Percentiles rank a stretch among this genome's conserved stretches.
These are phyloP conservation scores for Gobiocypris rarus DNA, from an alignment of 2,113 vertebrate genomes.

Conservation along the genomic window DNA sequence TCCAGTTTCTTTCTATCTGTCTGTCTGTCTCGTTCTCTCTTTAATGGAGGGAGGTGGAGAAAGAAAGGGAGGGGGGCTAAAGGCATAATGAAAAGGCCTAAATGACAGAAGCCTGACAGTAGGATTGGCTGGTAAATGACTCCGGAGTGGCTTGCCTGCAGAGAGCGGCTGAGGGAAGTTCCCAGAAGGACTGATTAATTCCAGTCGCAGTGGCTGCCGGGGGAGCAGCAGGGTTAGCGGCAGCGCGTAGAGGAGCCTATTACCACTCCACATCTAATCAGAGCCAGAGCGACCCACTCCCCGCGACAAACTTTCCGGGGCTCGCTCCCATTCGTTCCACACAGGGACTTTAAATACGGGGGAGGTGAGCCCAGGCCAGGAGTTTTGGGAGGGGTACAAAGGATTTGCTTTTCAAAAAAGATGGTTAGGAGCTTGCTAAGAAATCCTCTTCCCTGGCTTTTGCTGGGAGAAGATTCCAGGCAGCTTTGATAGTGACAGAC, in stretches of 20 bases:
- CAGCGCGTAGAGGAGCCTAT: constrained; percentile 91
- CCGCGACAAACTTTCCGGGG: constrained; percentile 91
- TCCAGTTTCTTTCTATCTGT: constrained; percentile 78
- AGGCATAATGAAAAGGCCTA: constrained; percentile 96
- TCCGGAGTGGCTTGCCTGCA: constrained; percentile 94
- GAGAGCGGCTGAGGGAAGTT: constrained; percentile 90
- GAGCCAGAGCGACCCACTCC: constrained; percentile 83
- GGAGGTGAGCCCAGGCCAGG: constrained; percentile 78
- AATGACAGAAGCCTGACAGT: constrained; percentile 99
- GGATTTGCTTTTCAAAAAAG: constrained; percentile 87
- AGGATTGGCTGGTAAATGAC: constrained; percentile 99
- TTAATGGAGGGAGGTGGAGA: constrained; percentile 58
- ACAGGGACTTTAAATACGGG: constrained; percentile 88
- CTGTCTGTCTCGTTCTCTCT: constrained; percentile 45
- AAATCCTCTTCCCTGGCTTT: constrained; percentile 68
- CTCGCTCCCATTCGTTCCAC: constrained; percentile 82
- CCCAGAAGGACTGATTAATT: constrained; percentile 99
- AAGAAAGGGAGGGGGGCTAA: constrained; percentile 63
- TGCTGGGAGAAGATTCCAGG: constrained; percentile 67
- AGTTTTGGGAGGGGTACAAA: constrained; percentile 80
- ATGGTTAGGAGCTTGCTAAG: constrained; percentile 74
- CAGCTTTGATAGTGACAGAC: constrained; percentile 77
- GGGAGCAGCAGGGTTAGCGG: constrained; percentile 95
- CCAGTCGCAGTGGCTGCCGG: constrained; percentile 93
- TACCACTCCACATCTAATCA: constrained; percentile 98